A percentile compares a stretch with the other conserved stretches of the same genome.
These are phyloP conservation scores for Sminthurides aquaticus DNA, from an alignment of 2,888 invertebrate species.

Conservation along the genomic window DNA sequence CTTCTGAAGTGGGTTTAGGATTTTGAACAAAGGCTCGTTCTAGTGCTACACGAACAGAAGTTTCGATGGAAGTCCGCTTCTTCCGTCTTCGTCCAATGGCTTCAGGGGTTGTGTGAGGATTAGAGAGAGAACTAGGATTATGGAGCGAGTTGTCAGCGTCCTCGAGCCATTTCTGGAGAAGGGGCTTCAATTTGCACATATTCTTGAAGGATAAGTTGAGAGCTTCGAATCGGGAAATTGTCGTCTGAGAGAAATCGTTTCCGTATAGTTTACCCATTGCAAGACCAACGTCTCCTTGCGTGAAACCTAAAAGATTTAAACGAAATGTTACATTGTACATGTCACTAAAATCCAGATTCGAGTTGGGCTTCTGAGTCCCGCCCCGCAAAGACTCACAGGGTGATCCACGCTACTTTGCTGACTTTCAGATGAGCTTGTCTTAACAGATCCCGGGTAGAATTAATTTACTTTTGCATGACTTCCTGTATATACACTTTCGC, in stretches of 20 bases:
- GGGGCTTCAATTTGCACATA: slow-evolving; percentile 98
- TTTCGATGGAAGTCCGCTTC: slow-evolving; percentile 93
- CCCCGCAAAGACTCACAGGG: no score
- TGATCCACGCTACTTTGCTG: no score
- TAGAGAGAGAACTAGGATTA: slow-evolving; percentile 64
- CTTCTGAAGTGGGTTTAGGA: slow-evolving; percentile 94
- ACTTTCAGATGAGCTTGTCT: no score
- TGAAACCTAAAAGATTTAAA: slow-evolving; percentile 81
- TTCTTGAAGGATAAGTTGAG: slow-evolving; percentile 98
- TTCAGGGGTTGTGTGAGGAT: slow-evolving; percentile 70
- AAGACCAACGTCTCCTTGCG: slow-evolving; percentile 96
- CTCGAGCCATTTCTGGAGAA: slow-evolving; percentile 94
- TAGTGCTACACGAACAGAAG: slow-evolving; percentile 82
- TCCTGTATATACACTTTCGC: no score
- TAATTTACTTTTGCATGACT: no score
- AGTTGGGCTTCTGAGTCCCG: no score
- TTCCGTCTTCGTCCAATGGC: slow-evolving; percentile 86
- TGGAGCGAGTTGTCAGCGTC: slow-evolving; percentile 78
- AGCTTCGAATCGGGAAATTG: slow-evolving; percentile 96
- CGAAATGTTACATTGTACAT: neutral
- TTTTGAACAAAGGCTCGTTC: slow-evolving; percentile 91
- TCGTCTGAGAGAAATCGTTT: slow-evolving; percentile 98
- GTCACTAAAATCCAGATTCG: no score
- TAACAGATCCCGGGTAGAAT: no score
- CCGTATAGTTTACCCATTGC: slow-evolving; percentile 98